phyloP scores from a whole-genome alignment of 2,797 vertebrate species.

The Leuciscus waleckii region DNA sequence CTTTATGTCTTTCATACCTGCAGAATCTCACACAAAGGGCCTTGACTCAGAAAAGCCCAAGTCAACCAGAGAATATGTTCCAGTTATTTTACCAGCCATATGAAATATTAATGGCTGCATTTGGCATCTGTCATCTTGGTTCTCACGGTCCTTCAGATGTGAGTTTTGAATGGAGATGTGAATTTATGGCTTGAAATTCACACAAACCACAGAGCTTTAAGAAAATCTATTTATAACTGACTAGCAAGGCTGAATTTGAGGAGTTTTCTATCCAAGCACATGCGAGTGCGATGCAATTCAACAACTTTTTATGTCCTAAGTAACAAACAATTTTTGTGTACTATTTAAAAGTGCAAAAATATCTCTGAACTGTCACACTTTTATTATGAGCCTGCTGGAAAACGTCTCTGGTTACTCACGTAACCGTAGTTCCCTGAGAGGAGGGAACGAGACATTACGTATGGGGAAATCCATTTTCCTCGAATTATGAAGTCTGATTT shows the following conservation, averaged over 20 bases:
- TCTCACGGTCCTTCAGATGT: conserved; percentile 9
- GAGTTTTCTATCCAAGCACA: not conserved
- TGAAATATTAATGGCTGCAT: conserved; percentile 35
- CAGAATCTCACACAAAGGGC: conserved; percentile 9
- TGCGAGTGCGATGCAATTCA: not conserved
- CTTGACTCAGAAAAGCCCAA: conserved; percentile 22
- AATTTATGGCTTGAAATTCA: conserved; percentile 11
- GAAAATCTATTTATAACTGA: conserved; percentile 10
- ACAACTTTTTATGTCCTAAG: not conserved
- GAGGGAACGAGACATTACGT: no score
- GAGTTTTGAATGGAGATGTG: not conserved
- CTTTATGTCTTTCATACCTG: not conserved
- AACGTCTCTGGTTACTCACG: no score
- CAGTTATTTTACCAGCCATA: conserved; percentile 3
- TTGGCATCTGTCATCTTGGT: conserved; percentile 34
- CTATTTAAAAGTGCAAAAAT: not conserved
- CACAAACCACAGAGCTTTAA: conserved; percentile 16
- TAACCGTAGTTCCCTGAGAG: no score
- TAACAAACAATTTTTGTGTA: not conserved
- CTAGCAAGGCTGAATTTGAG: not conserved
- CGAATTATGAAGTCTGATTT: no score
- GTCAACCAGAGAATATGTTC: conserved; percentile 20
- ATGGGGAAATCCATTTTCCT: no score
- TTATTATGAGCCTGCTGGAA: not conserved
- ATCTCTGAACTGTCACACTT: not conserved